These are phyloP conservation scores for Chionomys nivalis DNA, from an alignment of 2,113 vertebrate genomes.

Conservation along the genomic window DNA sequence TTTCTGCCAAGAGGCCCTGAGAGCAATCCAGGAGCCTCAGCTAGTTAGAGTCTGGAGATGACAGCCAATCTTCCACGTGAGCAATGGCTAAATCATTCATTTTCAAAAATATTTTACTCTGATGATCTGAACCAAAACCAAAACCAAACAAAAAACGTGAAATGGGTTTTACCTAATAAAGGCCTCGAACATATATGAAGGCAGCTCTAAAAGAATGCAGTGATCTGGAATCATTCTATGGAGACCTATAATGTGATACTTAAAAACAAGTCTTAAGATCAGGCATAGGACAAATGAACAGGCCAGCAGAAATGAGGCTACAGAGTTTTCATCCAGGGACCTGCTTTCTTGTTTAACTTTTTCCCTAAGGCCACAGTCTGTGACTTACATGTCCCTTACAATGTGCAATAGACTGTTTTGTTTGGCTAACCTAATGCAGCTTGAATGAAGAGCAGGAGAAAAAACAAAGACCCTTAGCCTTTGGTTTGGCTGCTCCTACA, in stretches of 20 bases:
- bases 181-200: not conserved
- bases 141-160: not conserved
- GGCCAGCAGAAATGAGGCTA: not conserved
- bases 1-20: not conserved
- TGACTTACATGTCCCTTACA: slow-evolving; percentile 33
- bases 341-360: not conserved
- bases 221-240: not conserved
- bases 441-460: slow-evolving; percentile 11
- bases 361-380: not conserved
- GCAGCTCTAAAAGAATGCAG: not conserved
- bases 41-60: not conserved
- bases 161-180: not conserved
- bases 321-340: not conserved
- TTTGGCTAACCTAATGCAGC: slow-evolving; percentile 39
- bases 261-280: slow-evolving; percentile 25
- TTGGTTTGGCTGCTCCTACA: not conserved
- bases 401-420: slow-evolving; percentile 24
- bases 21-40: not conserved
- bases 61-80: not conserved
- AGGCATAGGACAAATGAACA: not conserved
- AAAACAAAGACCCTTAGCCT: not conserved
- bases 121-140: not conserved
- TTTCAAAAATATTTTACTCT: slow-evolving; percentile 16
- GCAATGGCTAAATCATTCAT: not conserved
- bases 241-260: not conserved